Evolutionary conservation across 2,888 invertebrate species (phyloP), one percentile per base, ranked within the genome.

Genomic region (Scaptomyza polygonia): DNA sequence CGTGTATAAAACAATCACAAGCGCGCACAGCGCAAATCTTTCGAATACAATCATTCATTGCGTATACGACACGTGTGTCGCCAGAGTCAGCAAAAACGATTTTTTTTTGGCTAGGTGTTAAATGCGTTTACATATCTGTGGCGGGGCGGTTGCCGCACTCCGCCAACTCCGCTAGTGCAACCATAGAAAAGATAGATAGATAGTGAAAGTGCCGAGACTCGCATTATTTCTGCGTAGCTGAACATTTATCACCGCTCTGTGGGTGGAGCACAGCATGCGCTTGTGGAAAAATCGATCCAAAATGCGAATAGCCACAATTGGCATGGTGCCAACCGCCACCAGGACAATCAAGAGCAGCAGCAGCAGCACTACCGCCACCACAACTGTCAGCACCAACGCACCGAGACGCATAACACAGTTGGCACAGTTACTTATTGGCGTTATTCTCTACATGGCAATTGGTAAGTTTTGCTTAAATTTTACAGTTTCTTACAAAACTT

Each of bases 161-260:
- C n/a, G 65, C 69, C 67, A 36, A 27, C 45, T 42, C 49, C 53
- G 39, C 39, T 5, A 55, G 56, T 64, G 67, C 62, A 74, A 51
- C 49, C 48, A 32, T 48, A 18, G 56, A 47, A 62, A 59, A 51
- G 64, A 53, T 39, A 78, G 84, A 62, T 62, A 51, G 64, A 53
- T 39, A 78, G 84, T 72, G 76, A 83, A 80, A 88, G 80, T 88
- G 88, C 76, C 59, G 72, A 71, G 64, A 68, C 63, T 68, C 64
- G 71, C 86, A 83, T 75, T 84, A 83, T 86, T 83, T 84, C 83
- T 80, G 80, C 76, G 81, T 80, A 88, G 88, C 67, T 80, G 86
- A 78, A 88, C 88, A 80, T 66, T 86, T 70, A 56, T 67, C 56
- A 56, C 64, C 39, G 51, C 49, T 39, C 51, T 49, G 58, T 44